Conservation (phyloP, 2,797 vertebrate genomes). For the Falco naumanni region DNA sequence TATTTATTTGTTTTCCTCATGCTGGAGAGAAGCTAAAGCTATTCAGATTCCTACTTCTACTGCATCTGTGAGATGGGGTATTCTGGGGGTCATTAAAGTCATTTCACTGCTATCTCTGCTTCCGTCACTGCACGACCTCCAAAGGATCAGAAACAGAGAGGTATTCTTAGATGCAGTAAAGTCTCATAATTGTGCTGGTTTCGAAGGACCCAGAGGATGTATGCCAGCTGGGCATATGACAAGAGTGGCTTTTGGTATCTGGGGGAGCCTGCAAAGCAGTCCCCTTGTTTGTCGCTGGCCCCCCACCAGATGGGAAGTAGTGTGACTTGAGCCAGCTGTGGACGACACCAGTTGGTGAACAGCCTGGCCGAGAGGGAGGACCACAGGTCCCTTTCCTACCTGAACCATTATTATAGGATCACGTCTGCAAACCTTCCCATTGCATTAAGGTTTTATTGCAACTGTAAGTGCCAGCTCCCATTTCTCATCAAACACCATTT, state of each 20-base stretch:
- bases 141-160: not conserved
- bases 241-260: not conserved
- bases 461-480: not conserved
- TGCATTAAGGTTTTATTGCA: not conserved
- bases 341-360: not conserved
- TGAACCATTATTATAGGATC: not conserved
- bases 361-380: not conserved
- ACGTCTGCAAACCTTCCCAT: rapidly evolving
- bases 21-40: not conserved
- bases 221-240: not conserved
- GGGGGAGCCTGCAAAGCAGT: not conserved
- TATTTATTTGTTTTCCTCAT: not conserved
- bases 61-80: not conserved
- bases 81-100: not conserved
- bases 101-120: not conserved
- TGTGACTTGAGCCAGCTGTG: not conserved
- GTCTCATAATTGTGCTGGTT: not conserved
- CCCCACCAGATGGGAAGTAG: not conserved
- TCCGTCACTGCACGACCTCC: not conserved
- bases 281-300: not conserved
- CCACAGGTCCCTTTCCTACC: not conserved
- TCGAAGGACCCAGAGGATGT: not conserved
- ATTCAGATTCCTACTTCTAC: not conserved
- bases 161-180: not conserved
- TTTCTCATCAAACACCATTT: not conserved